Evolutionary conservation across 2,113 vertebrate genomes (phyloP).

Genomic region (Halcyon malimbica): DNA sequence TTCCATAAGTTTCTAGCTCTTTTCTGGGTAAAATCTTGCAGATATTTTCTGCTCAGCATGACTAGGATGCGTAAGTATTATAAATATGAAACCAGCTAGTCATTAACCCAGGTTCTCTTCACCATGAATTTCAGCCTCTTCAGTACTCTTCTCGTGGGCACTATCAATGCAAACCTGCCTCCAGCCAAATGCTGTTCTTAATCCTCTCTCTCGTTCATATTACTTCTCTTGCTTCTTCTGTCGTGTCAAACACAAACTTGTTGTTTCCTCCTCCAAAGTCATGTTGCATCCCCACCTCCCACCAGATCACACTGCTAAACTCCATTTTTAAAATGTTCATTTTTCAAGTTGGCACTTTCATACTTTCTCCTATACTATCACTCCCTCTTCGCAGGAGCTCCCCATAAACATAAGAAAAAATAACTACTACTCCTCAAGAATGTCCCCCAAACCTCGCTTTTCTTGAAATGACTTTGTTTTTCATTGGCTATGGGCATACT

Average conservation of each 20-base stretch:
- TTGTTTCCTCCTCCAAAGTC: conserved; percentile 33
- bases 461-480: conserved; percentile 30
- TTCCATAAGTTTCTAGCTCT: not conserved
- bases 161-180: not conserved
- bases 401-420: conserved; percentile 60
- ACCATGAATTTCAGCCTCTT: not conserved
- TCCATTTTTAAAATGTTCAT: conserved; percentile 43
- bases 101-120: not conserved
- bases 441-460: conserved; percentile 40
- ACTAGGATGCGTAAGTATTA: not conserved
- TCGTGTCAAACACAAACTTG: conserved; percentile 28
- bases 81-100: not conserved
- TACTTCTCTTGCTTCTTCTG: not conserved
- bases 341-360: conserved; percentile 64
- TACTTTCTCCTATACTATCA: conserved; percentile 50
- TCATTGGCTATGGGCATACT: not conserved
- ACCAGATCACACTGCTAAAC: not conserved
- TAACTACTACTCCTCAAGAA: conserved; percentile 42
- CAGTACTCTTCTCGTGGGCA: not conserved
- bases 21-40: not conserved
- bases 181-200: not conserved
- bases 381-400: conserved; percentile 39
- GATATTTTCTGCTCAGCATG: not conserved
- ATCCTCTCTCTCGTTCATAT: not conserved
- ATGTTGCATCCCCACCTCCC: not conserved